Conservation (phyloP, 2,797 vertebrate genomes). For the Trachops cirrhosus region DNA sequence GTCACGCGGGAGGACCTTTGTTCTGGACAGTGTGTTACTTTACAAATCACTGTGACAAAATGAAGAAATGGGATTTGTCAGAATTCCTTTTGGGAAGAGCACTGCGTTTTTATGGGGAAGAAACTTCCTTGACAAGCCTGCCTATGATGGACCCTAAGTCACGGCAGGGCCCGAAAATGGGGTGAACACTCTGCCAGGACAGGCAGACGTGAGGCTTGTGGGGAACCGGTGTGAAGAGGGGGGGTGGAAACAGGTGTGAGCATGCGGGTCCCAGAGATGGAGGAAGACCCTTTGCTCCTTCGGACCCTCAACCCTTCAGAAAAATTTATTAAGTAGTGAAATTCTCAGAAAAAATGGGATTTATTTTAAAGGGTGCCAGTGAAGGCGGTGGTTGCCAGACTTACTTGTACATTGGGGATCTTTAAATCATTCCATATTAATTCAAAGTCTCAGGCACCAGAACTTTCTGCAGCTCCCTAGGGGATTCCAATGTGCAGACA, state of each 20-base stretch:
- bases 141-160: not conserved
- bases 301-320: not conserved
- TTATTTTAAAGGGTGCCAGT: not conserved
- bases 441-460: not conserved
- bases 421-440: not conserved
- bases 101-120: not conserved
- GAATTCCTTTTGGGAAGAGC: not conserved
- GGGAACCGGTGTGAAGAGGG: not conserved
- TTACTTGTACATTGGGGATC: not conserved
- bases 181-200: not conserved
- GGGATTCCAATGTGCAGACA: accelerated
- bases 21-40: not conserved
- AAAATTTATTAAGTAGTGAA: not conserved
- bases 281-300: not conserved
- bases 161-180: not conserved
- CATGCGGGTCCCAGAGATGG: not conserved
- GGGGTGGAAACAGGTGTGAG: not conserved
- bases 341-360: not conserved
- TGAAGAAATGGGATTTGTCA: not conserved
- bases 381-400: not conserved
- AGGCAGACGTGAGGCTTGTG: not conserved
- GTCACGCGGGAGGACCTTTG: not conserved
- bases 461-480: not conserved
- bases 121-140: not conserved
- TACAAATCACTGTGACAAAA: not conserved